Conservation (phyloP, 2,888 invertebrate genomes). For the Ctenicera cuprea region DNA sequence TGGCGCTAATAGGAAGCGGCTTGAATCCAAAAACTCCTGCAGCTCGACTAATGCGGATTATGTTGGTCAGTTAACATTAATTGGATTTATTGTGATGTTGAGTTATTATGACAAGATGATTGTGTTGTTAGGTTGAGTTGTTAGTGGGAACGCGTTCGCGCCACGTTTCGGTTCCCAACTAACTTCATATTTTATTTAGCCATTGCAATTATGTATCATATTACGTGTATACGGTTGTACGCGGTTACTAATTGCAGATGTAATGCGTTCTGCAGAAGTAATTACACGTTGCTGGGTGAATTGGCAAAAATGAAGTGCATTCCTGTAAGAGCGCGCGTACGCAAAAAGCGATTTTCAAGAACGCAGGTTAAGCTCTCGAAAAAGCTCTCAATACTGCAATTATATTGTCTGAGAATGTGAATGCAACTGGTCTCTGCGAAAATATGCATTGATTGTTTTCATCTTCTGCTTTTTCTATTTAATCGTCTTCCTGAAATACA, state of each 20-base stretch:
- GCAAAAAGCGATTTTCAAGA: slow-evolving; percentile 48
- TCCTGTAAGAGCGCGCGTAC: slow-evolving; percentile 25
- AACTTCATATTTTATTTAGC: slow-evolving; percentile 9
- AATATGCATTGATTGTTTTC: slow-evolving; percentile 53
- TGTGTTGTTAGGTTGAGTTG: slow-evolving; percentile 41
- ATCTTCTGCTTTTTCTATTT: slow-evolving; percentile 29
- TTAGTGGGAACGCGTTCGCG: slow-evolving; percentile 10
- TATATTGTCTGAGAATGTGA: slow-evolving; percentile 59
- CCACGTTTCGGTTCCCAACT: not conserved
- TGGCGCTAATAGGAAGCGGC: slow-evolving; percentile 22
- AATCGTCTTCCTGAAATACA: slow-evolving; percentile 23
- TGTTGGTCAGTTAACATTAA: slow-evolving; percentile 33
- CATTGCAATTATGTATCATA: slow-evolving; percentile 25
- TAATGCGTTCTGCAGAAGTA: slow-evolving; percentile 35
- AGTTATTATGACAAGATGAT: slow-evolving; percentile 45
- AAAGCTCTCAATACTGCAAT: slow-evolving; percentile 54
- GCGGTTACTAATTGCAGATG: slow-evolving; percentile 33
- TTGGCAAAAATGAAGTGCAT: slow-evolving; percentile 30
- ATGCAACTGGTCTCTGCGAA: slow-evolving; percentile 47
- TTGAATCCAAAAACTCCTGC: slow-evolving; percentile 33
- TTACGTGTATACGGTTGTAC: not conserved
- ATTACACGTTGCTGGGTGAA: slow-evolving; percentile 36
- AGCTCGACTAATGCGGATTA: slow-evolving; percentile 27
- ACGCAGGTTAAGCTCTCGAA: slow-evolving; percentile 41
- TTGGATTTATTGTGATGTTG: slow-evolving; percentile 46